A percentile compares a stretch with the other conserved stretches of the same genome.
Conservation (phyloP, 2,113 vertebrate genomes). For the Neogobius melanostomus region DNA sequence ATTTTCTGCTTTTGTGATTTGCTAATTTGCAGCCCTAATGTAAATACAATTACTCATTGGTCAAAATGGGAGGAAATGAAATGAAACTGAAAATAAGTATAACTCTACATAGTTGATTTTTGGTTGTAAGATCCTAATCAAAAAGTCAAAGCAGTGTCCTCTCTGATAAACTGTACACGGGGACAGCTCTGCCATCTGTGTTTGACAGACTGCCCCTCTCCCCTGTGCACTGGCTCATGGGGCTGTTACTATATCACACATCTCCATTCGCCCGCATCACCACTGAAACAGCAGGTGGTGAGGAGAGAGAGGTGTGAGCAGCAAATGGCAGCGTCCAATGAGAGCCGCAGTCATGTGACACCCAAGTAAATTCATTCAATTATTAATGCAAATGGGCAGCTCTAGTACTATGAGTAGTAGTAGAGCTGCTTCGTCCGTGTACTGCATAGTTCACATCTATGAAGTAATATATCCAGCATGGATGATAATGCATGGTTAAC, state of each 20-base stretch:
- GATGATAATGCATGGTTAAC: background rate
- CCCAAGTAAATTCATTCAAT: slow-evolving; percentile 10
- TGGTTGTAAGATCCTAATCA: background rate
- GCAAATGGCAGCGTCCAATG: slow-evolving; percentile 34
- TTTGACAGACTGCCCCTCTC: slow-evolving; percentile 68
- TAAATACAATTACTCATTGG: too few species aligned
- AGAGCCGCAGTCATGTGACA: slow-evolving; percentile 5
- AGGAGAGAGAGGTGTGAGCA: slow-evolving; percentile 43
- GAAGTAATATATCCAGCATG: background rate
- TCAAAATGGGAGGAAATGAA: too few species aligned
- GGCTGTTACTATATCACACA: slow-evolving; percentile 23
- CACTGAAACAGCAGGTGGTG: slow-evolving; percentile 52
- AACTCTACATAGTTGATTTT: too few species aligned
- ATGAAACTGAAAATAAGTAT: too few species aligned
- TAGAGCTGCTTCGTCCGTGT: background rate
- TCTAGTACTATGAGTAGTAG: background rate
- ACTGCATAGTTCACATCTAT: background rate
- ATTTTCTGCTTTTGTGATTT: too few species aligned
- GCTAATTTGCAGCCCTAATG: too few species aligned
- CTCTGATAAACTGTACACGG: slow-evolving; percentile 5
- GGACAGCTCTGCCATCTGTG: slow-evolving; percentile 66
- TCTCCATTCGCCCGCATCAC: slow-evolving; percentile 15
- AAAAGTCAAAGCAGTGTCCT: slow-evolving; percentile 21
- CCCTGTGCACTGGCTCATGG: slow-evolving; percentile 24
- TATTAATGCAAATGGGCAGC: background rate